Base-by-base conservation (phyloP, 2,888 invertebrate genomes). In the Sphinx pinastri region DNA sequence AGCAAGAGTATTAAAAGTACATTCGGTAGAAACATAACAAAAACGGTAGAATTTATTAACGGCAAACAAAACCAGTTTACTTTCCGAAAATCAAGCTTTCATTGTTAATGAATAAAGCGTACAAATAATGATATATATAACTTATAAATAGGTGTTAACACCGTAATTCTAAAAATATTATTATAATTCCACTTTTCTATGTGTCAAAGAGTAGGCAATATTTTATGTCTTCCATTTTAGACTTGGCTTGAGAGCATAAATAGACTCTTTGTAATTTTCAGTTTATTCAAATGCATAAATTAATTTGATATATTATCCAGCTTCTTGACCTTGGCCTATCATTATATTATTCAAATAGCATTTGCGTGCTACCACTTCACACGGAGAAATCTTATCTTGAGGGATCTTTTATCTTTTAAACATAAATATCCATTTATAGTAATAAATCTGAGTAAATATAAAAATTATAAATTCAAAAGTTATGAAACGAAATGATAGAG, bases 191-290 rank as follows among this genome's bases (percentile, higher is more conserved):
- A 19, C 55, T 11, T 45, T 63, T 25, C 49, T 13, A 49, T 19
- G 49, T 49, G 63, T 49, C 49, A 63, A 19, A 60, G 45, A 10
- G 45, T 47, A 25, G 25, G 25, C 1, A 47, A 60, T 60, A 60
- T 47, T 63, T 47, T 49, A 63, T 16, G 4, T 47, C 19, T 49
- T 49, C 63, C 19, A 63, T 63, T 63, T 47, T 19, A 6, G 47
- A 16, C 47, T 47, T 19, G 19, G 71, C 78, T 63, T 49, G 49
- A 45, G 11, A 60, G 16, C 60, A 47, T 60, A 16, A 47, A 60
- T 60, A 19, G 19, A 19, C 49, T 63, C 19, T 63, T 63, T 63
- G 19, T 63, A 47, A 49, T 49, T 63, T 63, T 63, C 49, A 63
- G 63, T 63, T 47, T 49, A 63, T 63, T 63, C 63, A 49, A 63